phyloP scores from a whole-genome alignment of 1,140 invertebrate species.

The Chrysomallon squamiferum region DNA sequence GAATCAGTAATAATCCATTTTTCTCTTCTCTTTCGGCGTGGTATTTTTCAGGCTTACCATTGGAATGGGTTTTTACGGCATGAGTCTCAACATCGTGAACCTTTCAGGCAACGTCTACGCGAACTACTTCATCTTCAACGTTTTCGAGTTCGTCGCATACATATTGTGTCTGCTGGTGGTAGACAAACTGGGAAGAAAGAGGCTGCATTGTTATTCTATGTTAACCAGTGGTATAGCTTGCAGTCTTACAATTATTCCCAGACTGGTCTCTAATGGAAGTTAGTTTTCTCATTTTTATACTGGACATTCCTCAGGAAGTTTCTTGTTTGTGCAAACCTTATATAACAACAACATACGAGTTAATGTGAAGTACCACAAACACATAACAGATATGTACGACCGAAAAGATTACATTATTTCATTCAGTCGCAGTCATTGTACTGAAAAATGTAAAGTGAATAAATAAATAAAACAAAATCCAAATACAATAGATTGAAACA shows the following conservation, averaged over 20 bases:
- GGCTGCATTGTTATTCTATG: conserved; percentile 33
- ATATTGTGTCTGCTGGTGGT: conserved; percentile 67
- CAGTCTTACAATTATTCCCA: conserved; percentile 34
- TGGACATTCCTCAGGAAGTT: too few relatives aligned
- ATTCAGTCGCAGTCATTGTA: too few relatives aligned
- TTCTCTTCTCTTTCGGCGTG: not conserved
- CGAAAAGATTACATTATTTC: too few relatives aligned
- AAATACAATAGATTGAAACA: too few relatives aligned
- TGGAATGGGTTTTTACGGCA: conserved; percentile 69
- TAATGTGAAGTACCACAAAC: too few relatives aligned
- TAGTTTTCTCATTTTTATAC: too few relatives aligned
- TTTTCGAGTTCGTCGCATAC: conserved; percentile 79
- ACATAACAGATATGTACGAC: too few relatives aligned
- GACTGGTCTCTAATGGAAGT: conserved; percentile 25
- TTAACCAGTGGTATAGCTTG: conserved; percentile 42
- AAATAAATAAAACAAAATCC: too few relatives aligned
- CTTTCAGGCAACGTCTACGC: conserved; percentile 44
- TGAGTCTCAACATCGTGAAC: conserved; percentile 65
- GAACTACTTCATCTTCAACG: conserved; percentile 62
- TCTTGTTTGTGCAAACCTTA: too few relatives aligned
- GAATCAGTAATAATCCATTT: too few relatives aligned
- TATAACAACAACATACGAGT: too few relatives aligned
- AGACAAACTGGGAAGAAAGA: conserved; percentile 36
- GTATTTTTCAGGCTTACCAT: conserved; percentile 69
- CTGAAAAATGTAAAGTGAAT: too few relatives aligned